Conservation (phyloP, 2,888 invertebrate genomes). For the Plagiodera versicolora region DNA sequence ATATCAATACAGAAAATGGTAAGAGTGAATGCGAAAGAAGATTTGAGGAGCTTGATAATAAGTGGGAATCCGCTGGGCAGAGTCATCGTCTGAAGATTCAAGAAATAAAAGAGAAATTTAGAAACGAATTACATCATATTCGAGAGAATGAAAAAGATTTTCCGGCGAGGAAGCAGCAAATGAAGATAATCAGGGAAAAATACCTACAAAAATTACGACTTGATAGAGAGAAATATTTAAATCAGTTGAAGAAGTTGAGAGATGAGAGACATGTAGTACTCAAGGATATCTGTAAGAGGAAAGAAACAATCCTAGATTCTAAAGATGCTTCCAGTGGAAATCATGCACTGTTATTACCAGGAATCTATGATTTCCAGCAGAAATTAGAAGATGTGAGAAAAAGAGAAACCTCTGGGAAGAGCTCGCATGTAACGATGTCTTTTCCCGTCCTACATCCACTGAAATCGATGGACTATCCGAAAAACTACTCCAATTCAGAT, state of each 20-base stretch:
- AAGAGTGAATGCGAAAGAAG: slow-evolving; percentile 42
- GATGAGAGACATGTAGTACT: slow-evolving; percentile 37
- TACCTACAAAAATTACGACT: slow-evolving; percentile 37
- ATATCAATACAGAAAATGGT: slow-evolving; percentile 31
- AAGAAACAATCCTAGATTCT: slow-evolving; percentile 18
- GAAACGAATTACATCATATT: slow-evolving; percentile 36
- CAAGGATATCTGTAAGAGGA: slow-evolving; percentile 34
- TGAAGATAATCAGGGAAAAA: slow-evolving; percentile 38
- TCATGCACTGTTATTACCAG: slow-evolving; percentile 39
- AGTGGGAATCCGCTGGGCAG: slow-evolving; percentile 35
- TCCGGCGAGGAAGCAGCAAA: slow-evolving; percentile 33
- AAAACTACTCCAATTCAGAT: slow-evolving; percentile 14
- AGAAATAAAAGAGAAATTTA: slow-evolving; percentile 40
- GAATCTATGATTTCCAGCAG: slow-evolving; percentile 37
- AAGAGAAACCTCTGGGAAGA: slow-evolving; percentile 9
- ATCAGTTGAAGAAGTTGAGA: slow-evolving; percentile 36
- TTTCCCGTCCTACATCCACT: slow-evolving; percentile 9
- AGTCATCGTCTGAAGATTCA: slow-evolving; percentile 38
- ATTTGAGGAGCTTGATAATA: slow-evolving; percentile 40
- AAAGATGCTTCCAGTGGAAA: slow-evolving; percentile 44
- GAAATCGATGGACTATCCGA: neutral
- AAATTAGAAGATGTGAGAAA: slow-evolving; percentile 32
- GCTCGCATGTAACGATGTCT: slow-evolving; percentile 11
- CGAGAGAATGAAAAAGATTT: slow-evolving; percentile 37
- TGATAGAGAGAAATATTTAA: slow-evolving; percentile 40